Base-by-base conservation (phyloP, 1,140 invertebrate genomes). In the Pseudomyrmex concolor region DNA sequence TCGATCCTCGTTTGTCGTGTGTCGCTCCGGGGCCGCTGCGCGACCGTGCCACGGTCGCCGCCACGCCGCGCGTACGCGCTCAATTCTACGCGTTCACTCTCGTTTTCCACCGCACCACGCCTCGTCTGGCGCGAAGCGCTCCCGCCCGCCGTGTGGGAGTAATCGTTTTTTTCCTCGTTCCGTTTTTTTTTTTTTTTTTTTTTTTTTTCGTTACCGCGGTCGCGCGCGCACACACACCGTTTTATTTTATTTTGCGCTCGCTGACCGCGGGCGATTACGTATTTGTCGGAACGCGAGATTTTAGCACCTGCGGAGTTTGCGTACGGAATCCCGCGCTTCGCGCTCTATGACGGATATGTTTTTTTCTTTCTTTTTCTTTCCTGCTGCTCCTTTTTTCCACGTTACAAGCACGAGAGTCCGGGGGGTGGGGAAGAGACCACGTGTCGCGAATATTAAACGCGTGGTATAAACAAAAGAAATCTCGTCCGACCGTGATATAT, bases 1-100 rank as follows among this genome's bases (percentile, higher is more conserved):
- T 68, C 82, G 86, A 88, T 90, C 91, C 92, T 92, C 74, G 74
- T 88, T 93, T 90, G 87, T 92, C 90, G 89, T 57, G 81, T 70
- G 66, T 77, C 64, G 68, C 68, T 63, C 62, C 60, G 68, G 73
- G 54, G 76, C 76, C 76, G 54, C 48, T 51, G 54, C 43, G 25
- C 64, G 76, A 77, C 81, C 86, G 50, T 70, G 72, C 71, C 84
- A 83, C 86, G 54, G 82, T 72, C 74, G 64, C 62, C 82, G 71
- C 62, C 76, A 62, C 67, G 68, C 55, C 86, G 85, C 76, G 86
- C 81, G 80, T 83, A 76, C 84, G 81, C 83, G 71, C 64, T 77
- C 34, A 45, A 67, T 62, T 64, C 60, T 86, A 70, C 85, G 74
- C 86, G 85, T 87, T 87, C 86, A 87, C 86, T 87, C 86, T 87